A percentile compares a stretch with the other conserved stretches of the same genome.
These are phyloP conservation scores for Rhabdomys dilectus DNA, from an alignment of 2,113 vertebrate genomes.

Conservation along the genomic window DNA sequence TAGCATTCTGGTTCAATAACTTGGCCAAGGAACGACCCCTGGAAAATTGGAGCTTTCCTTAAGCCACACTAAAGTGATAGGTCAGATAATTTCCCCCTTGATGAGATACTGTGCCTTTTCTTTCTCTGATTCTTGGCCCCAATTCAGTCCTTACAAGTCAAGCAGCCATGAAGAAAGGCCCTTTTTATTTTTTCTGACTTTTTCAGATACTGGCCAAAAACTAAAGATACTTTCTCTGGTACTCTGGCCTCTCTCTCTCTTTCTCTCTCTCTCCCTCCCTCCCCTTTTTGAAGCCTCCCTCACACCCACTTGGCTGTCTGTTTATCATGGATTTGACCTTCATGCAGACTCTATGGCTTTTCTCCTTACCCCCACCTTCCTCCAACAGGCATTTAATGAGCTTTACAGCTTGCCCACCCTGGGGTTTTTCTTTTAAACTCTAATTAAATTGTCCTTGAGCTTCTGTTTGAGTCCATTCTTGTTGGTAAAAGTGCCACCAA, in stretches of 20 bases:
- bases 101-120: background rate
- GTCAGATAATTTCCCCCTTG: background rate
- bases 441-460: background rate
- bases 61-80: background rate
- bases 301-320: background rate
- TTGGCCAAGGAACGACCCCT: background rate
- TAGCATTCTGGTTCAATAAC: background rate
- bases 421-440: background rate
- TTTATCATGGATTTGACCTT: background rate
- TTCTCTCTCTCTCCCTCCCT: background rate
- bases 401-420: background rate
- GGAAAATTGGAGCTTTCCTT: background rate
- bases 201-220: background rate
- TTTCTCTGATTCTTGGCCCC: background rate
- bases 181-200: background rate
- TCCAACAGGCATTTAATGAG: background rate
- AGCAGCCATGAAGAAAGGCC: background rate
- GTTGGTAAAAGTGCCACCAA: too few species aligned
- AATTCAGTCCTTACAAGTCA: background rate
- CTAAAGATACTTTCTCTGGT: background rate
- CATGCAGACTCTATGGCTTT: background rate
- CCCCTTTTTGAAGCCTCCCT: background rate
- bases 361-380: background rate
- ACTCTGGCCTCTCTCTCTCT: background rate
- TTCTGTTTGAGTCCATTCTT: background rate